Evolutionary conservation across 2,797 vertebrate species (phyloP), one percentile per base, ranked within the genome.

Genomic region (Todus mexicanus): DNA sequence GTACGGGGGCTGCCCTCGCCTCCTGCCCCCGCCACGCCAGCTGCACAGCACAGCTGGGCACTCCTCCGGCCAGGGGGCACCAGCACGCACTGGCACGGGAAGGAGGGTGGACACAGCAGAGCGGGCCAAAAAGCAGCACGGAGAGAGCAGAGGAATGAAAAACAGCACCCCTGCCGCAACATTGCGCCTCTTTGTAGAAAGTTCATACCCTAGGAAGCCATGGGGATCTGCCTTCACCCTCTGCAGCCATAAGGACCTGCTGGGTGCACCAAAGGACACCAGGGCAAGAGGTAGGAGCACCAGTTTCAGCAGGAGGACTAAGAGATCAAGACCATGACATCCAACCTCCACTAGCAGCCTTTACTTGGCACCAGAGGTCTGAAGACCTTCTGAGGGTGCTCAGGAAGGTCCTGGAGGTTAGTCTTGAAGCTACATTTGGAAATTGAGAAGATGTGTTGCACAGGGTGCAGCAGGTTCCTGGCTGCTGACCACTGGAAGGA

Each of bases 31-130:
- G 0, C 22, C 56, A 5, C 2, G 2, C 84, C 96, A 97, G 96
- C 94, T 96, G 96, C 80, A 8, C 0, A 0, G 71, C 68, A 59
- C 96, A 97, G 96, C 94, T 96, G 92, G 66, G 56, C 59, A 27
- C 60, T 37, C 81, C 42, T 76, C 53, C 0, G 6, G 33, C 43
- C 10, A 6, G 22, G n/a, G 15, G 61, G 21, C 6, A 65, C 91
- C 0, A 5, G 87, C 69, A 94, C 93, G 0, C 14, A 0, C 77
- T 82, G 92, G 87, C 87, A 95, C 84, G 0, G 21, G 7, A 53
- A n/a, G 51, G 64, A 48, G 11, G 16, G 66, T 25, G 3, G 15
- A n/a, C 60, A 35, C 10, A 0, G 16, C 12, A 15, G 20, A 23
- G 29, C 35, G 7, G 8, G 37, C 40, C 65, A 61, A 79, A 84